Percentiles rank a stretch among this genome's conserved stretches.
phyloP scores from a whole-genome alignment of 2,113 vertebrate species.

The Mesocricetus auratus region DNA sequence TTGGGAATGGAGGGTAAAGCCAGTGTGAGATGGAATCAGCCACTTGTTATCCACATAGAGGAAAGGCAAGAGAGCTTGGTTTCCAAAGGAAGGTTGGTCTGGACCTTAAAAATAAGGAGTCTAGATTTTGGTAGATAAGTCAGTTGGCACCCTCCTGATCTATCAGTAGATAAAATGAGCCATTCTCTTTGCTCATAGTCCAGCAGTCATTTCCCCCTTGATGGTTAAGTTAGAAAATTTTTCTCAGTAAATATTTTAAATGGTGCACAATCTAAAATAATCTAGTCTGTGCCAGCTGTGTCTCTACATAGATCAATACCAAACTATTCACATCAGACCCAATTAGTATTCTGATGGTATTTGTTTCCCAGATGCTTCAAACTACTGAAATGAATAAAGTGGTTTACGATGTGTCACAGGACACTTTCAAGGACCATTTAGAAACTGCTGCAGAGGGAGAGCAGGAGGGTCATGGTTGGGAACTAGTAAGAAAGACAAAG shows the following conservation, averaged over 20 bases:
- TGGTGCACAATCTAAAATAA: not conserved
- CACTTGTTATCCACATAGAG: not conserved
- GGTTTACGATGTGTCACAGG: not conserved
- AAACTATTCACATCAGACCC: constrained; percentile 23
- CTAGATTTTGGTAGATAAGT: not conserved
- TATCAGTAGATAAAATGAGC: not conserved
- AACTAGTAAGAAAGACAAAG: not conserved
- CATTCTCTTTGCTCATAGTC: not conserved
- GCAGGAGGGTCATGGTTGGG: not conserved
- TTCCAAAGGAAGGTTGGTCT: not conserved
- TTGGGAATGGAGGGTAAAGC: not conserved
- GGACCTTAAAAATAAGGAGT: not conserved
- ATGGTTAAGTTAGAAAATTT: not conserved
- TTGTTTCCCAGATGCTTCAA: constrained; percentile 15
- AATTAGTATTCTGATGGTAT: constrained; percentile 18
- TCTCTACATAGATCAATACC: constrained; percentile 15
- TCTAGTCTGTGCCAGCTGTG: not conserved
- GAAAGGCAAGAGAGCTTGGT: not conserved
- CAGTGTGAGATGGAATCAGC: not conserved
- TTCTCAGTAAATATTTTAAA: constrained; percentile 42
- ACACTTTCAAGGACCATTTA: not conserved
- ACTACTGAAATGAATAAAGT: constrained; percentile 32
- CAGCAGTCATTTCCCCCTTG: not conserved
- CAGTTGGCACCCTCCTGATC: not conserved
- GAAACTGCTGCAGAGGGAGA: not conserved